Evolutionary conservation across 2,113 vertebrate species (phyloP).

Genomic region (Bubalus kerabau): DNA sequence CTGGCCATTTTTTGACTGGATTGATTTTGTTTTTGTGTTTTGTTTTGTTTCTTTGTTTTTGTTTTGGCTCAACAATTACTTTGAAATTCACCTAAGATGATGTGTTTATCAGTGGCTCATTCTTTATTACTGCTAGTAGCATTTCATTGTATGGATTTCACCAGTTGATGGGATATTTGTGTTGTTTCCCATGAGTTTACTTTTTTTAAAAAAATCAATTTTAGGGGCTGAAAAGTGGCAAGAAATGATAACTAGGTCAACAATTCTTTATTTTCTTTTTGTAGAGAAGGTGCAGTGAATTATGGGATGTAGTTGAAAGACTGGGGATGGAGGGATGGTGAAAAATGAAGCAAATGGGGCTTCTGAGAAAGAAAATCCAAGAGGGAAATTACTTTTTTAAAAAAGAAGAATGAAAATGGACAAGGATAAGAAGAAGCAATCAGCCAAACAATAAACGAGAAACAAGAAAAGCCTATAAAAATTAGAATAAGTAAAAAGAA

Average conservation of each 20-base stretch:
- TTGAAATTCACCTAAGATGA: not conserved
- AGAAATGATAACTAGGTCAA: not conserved
- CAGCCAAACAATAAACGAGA: slow-evolving; percentile 23
- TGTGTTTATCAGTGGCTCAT: not conserved
- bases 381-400: not conserved
- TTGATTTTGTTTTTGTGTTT: not conserved
- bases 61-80: not conserved
- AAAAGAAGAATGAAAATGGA: slow-evolving; percentile 10
- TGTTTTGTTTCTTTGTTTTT: not conserved
- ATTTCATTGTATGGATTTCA: not conserved
- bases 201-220: not conserved
- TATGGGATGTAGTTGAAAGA: slow-evolving; percentile 9
- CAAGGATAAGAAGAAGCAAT: not conserved
- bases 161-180: not conserved
- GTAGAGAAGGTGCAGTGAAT: not conserved
- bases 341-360: not conserved
- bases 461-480: slow-evolving; percentile 29
- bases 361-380: slow-evolving; percentile 16
- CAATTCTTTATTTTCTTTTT: not conserved
- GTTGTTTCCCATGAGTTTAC: not conserved
- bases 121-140: not conserved
- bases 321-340: not conserved
- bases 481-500: not conserved
- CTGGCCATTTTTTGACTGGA: not conserved
- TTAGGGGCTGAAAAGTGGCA: not conserved